A percentile compares a stretch with the other conserved stretches of the same genome.
phyloP scores from a whole-genome alignment of 2,113 vertebrate genomes.

The Rhabdomys dilectus region DNA sequence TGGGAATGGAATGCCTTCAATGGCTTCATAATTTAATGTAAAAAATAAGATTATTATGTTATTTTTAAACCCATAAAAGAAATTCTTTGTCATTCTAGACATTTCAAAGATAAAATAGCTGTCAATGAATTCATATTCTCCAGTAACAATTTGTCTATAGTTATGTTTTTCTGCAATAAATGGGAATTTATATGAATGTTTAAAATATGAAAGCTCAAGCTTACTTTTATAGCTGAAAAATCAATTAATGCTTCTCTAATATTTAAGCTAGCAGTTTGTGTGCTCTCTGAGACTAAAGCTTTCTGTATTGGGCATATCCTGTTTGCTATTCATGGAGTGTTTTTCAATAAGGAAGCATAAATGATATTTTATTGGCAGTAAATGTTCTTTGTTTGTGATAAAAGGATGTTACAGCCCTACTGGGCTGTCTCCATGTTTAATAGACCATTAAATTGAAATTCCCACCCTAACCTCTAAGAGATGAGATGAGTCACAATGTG shows the following conservation, averaged over 20 bases:
- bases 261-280: neutral
- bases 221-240: constrained; percentile 56
- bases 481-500: constrained; percentile 79
- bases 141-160: neutral
- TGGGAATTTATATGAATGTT: constrained; percentile 46
- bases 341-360: constrained; percentile 60
- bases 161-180: neutral
- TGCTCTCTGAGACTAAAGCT: constrained; percentile 46
- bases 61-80: constrained; percentile 18
- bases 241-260: constrained; percentile 2
- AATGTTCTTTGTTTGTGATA: constrained; percentile 60
- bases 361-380: constrained; percentile 60
- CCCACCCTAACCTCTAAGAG: constrained; percentile 69
- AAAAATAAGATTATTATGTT: constrained; percentile 44
- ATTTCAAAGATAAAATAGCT: constrained; percentile 41
- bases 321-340: constrained; percentile 60
- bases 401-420: constrained; percentile 47
- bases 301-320: constrained; percentile 29
- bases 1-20: neutral
- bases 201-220: constrained; percentile 42
- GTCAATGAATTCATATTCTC: constrained; percentile 31
- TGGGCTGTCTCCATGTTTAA: constrained; percentile 71
- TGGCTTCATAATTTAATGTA: constrained; percentile 28
- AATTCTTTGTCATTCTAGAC: neutral
- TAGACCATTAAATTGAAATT: constrained; percentile 80